Percentiles rank a stretch among this genome's conserved stretches.
Conservation (phyloP, 2,113 vertebrate genomes). For the Indicator maculatus region DNA sequence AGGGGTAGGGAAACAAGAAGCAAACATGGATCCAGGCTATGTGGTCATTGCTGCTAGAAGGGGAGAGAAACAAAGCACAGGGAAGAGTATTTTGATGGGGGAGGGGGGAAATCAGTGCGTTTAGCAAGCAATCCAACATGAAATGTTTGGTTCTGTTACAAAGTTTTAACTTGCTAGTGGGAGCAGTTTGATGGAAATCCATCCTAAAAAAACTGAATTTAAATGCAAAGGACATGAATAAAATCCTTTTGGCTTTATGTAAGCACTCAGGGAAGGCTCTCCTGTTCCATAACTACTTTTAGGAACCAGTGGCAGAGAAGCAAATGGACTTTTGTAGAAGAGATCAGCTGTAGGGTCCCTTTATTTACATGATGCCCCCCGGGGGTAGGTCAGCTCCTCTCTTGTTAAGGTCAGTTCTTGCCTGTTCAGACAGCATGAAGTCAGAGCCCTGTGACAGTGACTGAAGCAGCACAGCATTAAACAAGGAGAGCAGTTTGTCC, state of each 20-base stretch:
- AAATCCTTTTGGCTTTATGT: background rate
- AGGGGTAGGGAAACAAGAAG: background rate
- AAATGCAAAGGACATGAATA: background rate
- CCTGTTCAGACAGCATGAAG: background rate
- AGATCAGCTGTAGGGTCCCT: background rate
- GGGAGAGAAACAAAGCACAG: background rate
- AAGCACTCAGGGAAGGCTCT: background rate
- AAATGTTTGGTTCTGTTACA: background rate
- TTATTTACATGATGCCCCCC: accelerated
- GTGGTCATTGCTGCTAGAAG: background rate
- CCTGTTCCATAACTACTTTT: background rate
- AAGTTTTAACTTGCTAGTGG: background rate
- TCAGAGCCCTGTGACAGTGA: background rate
- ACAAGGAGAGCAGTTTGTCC: background rate
- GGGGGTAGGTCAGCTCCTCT: background rate
- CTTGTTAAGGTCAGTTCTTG: background rate
- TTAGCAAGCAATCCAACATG: background rate
- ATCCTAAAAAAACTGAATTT: background rate
- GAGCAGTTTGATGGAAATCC: background rate
- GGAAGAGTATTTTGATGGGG: background rate
- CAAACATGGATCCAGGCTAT: background rate
- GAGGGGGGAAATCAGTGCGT: background rate
- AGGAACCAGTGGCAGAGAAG: background rate
- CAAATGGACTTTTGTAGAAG: background rate
- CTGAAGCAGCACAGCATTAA: accelerated